A percentile compares a stretch with the other conserved stretches of the same genome.
Evolutionary conservation across 2,888 invertebrate species (phyloP).

Genomic region (Leptinotarsa peninsularis): DNA sequence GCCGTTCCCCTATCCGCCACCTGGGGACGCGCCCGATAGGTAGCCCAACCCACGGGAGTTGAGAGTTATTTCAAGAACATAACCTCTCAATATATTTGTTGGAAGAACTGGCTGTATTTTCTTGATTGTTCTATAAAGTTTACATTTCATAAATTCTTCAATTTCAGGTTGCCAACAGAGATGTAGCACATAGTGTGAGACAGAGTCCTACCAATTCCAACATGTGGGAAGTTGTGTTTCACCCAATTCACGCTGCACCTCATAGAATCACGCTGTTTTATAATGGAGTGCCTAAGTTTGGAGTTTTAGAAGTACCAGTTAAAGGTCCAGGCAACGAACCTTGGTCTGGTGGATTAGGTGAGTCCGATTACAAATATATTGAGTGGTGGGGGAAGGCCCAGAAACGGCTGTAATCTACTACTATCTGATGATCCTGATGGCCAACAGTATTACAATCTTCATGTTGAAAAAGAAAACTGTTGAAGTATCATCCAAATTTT

Average conservation of each 20-base stretch:
- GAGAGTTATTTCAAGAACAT: no score
- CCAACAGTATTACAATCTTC: no score
- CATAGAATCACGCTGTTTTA: slow-evolving; percentile 88
- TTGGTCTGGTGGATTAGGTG: slow-evolving; percentile 79
- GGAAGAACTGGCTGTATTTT: neutral
- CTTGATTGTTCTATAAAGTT: neutral
- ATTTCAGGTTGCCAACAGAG: slow-evolving; percentile 77
- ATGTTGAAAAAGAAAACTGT: no score
- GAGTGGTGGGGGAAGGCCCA: no score
- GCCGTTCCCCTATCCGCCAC: no score
- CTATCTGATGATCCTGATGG: no score
- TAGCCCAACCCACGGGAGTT: no score
- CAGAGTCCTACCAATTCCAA: slow-evolving; percentile 77
- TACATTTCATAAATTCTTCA: neutral
- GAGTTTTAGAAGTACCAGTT: slow-evolving; percentile 71
- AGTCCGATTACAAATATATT: neutral
- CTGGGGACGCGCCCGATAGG: no score
- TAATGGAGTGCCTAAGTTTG: slow-evolving; percentile 82
- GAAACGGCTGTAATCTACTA: no score
- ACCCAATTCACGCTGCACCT: slow-evolving; percentile 87
- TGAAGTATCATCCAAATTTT: neutral
- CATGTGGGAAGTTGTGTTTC: slow-evolving; percentile 86
- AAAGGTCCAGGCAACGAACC: slow-evolving; percentile 64
- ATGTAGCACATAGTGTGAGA: slow-evolving; percentile 85
- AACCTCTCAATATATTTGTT: no score